phyloP scores from a whole-genome alignment of 2,113 vertebrate species.

The Thalassoma bifasciatum region DNA sequence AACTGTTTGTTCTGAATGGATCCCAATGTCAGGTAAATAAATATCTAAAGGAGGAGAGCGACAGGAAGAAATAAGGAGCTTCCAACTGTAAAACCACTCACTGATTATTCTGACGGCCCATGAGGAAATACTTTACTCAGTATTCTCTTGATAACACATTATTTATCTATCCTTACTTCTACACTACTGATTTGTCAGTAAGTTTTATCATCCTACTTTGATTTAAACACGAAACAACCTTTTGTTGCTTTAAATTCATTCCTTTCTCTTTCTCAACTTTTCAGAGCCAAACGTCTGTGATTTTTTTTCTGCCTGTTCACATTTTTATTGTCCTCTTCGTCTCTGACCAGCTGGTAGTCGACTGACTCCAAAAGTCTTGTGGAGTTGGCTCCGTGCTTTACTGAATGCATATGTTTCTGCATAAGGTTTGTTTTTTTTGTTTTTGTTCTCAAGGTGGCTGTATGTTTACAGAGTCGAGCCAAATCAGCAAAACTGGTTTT shows the following conservation, averaged over 20 bases:
- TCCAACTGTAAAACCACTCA: too few relatives aligned
- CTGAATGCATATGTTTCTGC: conserved; percentile 8
- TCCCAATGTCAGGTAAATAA: too few relatives aligned
- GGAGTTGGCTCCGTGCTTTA: background rate
- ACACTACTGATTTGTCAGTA: background rate
- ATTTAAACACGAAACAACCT: background rate
- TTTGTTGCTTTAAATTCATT: background rate
- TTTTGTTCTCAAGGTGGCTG: conserved; percentile 15
- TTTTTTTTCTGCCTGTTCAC: conserved; percentile 7
- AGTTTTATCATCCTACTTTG: background rate
- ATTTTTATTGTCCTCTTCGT: conserved; percentile 14
- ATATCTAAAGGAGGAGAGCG: too few relatives aligned
- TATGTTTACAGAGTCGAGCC: conserved; percentile 20
- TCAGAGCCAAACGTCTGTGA: conserved; percentile 9
- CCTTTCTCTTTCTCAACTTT: conserved; percentile 15
- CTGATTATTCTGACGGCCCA: too few relatives aligned
- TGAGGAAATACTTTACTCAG: too few relatives aligned
- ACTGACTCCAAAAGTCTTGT: conserved; percentile 17
- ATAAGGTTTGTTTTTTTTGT: conserved; percentile 11
- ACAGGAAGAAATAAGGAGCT: too few relatives aligned
- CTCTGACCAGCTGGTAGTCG: conserved; percentile 43
- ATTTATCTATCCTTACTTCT: background rate
- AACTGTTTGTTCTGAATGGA: too few relatives aligned
- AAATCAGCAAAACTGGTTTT: conserved; percentile 29
- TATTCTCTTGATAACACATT: background rate